Conservation (phyloP, 2,113 vertebrate species). For the Octodon degus region DNA sequence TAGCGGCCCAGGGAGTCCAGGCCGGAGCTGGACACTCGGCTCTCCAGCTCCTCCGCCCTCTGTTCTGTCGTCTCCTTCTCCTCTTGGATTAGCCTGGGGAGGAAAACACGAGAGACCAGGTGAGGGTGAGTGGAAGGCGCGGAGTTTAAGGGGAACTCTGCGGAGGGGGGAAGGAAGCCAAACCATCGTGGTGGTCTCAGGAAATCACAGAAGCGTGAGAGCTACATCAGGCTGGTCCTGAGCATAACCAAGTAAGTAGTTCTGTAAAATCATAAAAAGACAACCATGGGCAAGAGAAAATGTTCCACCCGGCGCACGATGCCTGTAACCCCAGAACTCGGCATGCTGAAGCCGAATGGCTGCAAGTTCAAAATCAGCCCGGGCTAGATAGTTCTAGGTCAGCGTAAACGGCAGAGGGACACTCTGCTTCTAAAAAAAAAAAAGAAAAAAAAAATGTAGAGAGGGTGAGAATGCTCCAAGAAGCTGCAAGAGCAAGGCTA, state of each 20-base stretch:
- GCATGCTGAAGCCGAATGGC: neutral
- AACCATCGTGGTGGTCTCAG: neutral
- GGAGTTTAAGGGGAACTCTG: neutral
- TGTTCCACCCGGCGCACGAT: neutral
- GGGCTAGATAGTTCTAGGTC: neutral
- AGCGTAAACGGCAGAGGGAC: neutral
- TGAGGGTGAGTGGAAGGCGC: neutral
- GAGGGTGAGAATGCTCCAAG: neutral
- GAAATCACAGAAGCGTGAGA: neutral
- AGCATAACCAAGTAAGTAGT: neutral
- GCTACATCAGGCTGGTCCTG: neutral
- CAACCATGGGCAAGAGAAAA: neutral
- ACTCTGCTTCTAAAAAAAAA: neutral
- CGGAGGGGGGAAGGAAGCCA: neutral
- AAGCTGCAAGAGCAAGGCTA: neutral
- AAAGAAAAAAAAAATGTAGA: neutral
- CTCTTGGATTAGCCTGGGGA: constrained; percentile 93
- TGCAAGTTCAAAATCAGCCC: neutral
- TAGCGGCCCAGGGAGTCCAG: constrained; percentile 91
- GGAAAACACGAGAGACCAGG: neutral
- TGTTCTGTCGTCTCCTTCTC: constrained; percentile 96
- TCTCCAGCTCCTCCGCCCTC: constrained; percentile 94
- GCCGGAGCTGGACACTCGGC: constrained; percentile 92
- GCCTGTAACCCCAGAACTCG: neutral
- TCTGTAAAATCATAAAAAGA: constrained; percentile 27